Percentiles rank a stretch among this genome's conserved stretches.
phyloP scores from a whole-genome alignment of 2,113 vertebrate species.

The Poicephalus gulielmi region DNA sequence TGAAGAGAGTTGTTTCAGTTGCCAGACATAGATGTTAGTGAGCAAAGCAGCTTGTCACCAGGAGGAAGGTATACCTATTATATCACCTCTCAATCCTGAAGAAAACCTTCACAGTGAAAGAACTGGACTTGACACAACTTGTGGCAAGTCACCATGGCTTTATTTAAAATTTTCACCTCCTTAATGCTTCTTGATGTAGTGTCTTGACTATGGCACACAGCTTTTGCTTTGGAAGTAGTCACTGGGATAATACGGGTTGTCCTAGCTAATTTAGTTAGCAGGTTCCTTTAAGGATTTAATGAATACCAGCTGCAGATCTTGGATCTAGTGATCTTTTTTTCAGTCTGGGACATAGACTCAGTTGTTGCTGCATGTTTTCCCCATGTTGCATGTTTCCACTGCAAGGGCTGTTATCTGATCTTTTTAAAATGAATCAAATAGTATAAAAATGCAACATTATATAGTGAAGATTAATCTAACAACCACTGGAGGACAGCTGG shows the following conservation, averaged over 20 bases:
- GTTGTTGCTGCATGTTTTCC: neutral
- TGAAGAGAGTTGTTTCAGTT: neutral
- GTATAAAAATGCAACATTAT: neutral
- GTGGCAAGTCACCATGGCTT: neutral
- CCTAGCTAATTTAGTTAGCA: neutral
- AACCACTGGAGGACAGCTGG: neutral
- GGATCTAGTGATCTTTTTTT: neutral
- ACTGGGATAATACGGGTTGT: neutral
- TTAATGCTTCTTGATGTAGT: neutral
- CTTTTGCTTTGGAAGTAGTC: neutral
- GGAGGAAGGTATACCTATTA: neutral
- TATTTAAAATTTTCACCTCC: neutral
- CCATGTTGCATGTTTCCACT: neutral
- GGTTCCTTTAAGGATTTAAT: neutral
- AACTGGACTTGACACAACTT: neutral
- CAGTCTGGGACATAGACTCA: neutral
- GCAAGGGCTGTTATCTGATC: neutral
- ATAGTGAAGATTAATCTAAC: neutral
- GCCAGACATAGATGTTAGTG: neutral
- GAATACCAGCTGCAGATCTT: neutral
- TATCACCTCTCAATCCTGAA: neutral
- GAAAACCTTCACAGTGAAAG: neutral
- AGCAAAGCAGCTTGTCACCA: neutral
- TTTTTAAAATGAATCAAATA: neutral
- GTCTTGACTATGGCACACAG: neutral